phyloP scores from a whole-genome alignment of 1,140 invertebrate species.

The Lepidurus apus region DNA sequence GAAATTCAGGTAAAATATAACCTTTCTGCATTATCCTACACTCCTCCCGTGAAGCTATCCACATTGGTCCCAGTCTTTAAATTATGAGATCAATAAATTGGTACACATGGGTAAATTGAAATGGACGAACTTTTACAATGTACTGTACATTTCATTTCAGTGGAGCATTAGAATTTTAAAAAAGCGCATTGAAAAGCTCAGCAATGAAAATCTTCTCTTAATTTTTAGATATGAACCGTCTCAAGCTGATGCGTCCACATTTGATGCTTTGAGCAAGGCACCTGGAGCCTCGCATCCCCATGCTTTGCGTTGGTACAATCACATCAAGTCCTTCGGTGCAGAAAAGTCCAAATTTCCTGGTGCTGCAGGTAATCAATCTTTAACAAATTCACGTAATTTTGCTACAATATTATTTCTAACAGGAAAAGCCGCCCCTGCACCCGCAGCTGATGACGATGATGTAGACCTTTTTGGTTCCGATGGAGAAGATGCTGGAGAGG shows the following conservation, averaged over 20 bases:
- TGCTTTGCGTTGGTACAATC: slow-evolving; percentile 81
- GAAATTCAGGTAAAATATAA: too few species aligned
- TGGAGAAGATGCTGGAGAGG: slow-evolving; percentile 70
- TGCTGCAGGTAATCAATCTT: slow-evolving; percentile 41
- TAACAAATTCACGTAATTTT: not conserved
- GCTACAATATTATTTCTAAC: slow-evolving; percentile 13
- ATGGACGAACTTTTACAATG: too few species aligned
- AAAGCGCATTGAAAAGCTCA: too few species aligned
- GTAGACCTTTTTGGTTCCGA: slow-evolving; percentile 86
- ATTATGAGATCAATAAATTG: too few species aligned
- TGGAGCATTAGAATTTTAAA: too few species aligned
- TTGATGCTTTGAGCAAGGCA: slow-evolving; percentile 65
- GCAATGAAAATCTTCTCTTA: slow-evolving; percentile 35
- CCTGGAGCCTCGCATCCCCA: slow-evolving; percentile 64
- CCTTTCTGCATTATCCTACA: too few species aligned
- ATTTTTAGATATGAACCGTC: slow-evolving; percentile 70
- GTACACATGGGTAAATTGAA: too few species aligned
- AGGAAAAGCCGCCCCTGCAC: slow-evolving; percentile 45
- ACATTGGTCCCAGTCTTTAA: too few species aligned
- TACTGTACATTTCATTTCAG: too few species aligned
- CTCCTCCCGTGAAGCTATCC: too few species aligned
- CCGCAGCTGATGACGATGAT: slow-evolving; percentile 58
- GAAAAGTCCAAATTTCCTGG: slow-evolving; percentile 53
- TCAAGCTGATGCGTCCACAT: slow-evolving; percentile 78
- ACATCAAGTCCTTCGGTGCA: slow-evolving; percentile 74